Evolutionary conservation across 2,888 invertebrate species (phyloP).

Genomic region (Oligia strigilis): DNA sequence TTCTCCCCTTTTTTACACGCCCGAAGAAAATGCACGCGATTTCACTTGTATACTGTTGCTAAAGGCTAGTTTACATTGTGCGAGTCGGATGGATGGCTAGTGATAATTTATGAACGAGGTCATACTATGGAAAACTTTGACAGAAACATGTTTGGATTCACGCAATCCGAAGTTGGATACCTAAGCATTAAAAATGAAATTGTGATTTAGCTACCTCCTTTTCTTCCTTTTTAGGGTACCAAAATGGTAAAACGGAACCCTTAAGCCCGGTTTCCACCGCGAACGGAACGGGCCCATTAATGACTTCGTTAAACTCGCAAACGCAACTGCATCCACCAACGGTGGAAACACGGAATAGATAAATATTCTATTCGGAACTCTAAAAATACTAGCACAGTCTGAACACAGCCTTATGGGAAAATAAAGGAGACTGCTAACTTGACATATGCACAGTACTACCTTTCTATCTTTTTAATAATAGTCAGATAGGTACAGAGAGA

Average conservation of each 20-base stretch:
- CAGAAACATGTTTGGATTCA: neutral
- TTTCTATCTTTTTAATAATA: no score
- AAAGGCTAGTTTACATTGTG: slow-evolving; percentile 47
- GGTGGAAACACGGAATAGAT: no score
- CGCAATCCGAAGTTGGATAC: neutral
- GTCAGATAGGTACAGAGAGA: no score
- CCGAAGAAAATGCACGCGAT: slow-evolving; percentile 68
- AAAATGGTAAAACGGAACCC: no score
- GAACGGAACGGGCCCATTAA: no score
- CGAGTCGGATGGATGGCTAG: slow-evolving; percentile 21
- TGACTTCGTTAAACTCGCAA: no score
- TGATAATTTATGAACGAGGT: slow-evolving; percentile 23
- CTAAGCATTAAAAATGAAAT: neutral
- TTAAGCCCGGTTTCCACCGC: no score
- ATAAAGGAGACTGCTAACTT: slow-evolving; percentile 20
- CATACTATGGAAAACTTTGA: neutral
- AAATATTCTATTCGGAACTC: no score
- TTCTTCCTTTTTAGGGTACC: no score
- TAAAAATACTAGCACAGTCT: slow-evolving; percentile 9
- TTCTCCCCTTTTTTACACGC: slow-evolving; percentile 68
- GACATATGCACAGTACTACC: no score
- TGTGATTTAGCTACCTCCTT: no score
- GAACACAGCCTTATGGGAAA: slow-evolving; percentile 12
- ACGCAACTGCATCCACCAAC: no score
- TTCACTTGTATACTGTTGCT: slow-evolving; percentile 60